These are phyloP conservation scores for Bombus sibiricus DNA, from an alignment of 1,140 invertebrate species.

Conservation along the genomic window DNA sequence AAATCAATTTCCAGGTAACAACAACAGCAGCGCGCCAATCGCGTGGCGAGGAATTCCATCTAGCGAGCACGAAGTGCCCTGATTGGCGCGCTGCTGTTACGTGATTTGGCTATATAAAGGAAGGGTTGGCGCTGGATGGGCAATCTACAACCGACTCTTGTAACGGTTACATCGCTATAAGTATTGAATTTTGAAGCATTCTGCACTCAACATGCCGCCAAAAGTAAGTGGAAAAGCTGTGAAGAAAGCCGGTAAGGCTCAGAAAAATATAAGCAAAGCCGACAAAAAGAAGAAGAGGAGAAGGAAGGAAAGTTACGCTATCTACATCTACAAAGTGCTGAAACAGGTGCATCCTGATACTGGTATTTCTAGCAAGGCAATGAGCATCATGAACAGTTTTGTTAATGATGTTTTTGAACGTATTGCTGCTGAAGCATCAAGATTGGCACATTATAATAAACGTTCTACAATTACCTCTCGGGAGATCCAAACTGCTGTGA, in stretches of 20 bases:
- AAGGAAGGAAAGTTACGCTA: constrained; percentile 87
- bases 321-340: constrained; percentile 88
- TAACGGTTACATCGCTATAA: too few species aligned
- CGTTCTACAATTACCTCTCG: constrained; percentile 61
- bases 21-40: neutral
- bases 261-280: constrained; percentile 82
- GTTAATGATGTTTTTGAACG: constrained; percentile 88
- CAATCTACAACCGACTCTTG: too few species aligned
- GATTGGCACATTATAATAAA: constrained; percentile 89
- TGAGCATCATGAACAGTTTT: constrained; percentile 86
- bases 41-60: neutral
- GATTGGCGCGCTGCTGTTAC: neutral
- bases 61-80: too few species aligned
- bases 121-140: accelerated
- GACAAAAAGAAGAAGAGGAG: constrained; percentile 83
- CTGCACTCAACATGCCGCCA: constrained; percentile 73
- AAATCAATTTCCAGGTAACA: constrained; percentile 16
- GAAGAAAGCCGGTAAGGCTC: constrained; percentile 83
- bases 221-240: constrained; percentile 74
- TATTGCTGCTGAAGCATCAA: constrained; percentile 87
- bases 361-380: constrained; percentile 86
- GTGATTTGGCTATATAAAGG: neutral
- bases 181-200: neutral
- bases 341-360: constrained; percentile 88
- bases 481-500: constrained; percentile 77